phyloP scores from a whole-genome alignment of 2,797 vertebrate species.

The Poecile montanus region DNA sequence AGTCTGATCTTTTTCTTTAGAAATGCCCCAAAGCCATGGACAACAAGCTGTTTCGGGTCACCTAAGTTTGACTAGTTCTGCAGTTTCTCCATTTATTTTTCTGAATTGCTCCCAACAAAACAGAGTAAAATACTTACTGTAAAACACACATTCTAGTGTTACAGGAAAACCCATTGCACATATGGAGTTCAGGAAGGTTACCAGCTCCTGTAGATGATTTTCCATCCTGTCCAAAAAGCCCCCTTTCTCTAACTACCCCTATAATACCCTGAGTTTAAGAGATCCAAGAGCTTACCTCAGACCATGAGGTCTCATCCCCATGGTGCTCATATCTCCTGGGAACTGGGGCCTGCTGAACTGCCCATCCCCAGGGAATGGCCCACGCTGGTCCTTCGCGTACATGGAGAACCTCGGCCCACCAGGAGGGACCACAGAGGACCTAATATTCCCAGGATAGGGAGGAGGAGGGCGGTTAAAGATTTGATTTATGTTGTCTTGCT shows the following conservation, averaged over 20 bases:
- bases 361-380: conserved; percentile 84
- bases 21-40: background rate
- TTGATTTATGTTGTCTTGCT: conserved; percentile 83
- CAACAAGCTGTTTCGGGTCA: background rate
- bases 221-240: background rate
- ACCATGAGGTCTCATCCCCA: conserved; percentile 87
- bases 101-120: background rate
- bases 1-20: background rate
- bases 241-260: background rate
- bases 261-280: background rate
- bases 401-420: conserved; percentile 81
- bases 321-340: conserved; percentile 81
- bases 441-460: conserved; percentile 90
- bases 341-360: conserved; percentile 84
- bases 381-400: conserved; percentile 86
- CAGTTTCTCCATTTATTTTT: background rate
- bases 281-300: conserved; percentile 81
- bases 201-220: background rate
- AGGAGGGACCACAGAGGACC: conserved; percentile 78
- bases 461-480: conserved; percentile 93
- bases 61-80: background rate
- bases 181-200: background rate
- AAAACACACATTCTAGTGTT: background rate
- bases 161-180: background rate
- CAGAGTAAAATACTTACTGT: background rate